A percentile compares a stretch with the other conserved stretches of the same genome.
Conservation (phyloP, 2,888 invertebrate genomes). For the Graphium colonna region DNA sequence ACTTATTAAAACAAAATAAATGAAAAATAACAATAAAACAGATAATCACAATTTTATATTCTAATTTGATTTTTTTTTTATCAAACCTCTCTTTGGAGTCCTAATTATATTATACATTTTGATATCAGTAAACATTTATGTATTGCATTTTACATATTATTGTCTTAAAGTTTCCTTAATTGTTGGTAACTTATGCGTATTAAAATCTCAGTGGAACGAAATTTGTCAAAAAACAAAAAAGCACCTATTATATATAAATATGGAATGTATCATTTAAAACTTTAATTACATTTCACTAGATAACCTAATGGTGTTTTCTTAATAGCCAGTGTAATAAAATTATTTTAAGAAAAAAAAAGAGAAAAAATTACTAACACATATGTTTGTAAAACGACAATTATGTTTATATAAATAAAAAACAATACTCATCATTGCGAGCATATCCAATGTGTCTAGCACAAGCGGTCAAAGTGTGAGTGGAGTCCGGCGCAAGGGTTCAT, state of each 20-base stretch:
- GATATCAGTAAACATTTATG: background rate
- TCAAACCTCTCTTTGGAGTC: constrained; percentile 14
- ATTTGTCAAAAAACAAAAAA: background rate
- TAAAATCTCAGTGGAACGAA: background rate
- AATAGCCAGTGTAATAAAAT: constrained; percentile 21
- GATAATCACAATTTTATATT: background rate
- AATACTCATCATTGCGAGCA: constrained; percentile 79
- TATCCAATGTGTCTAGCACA: constrained; percentile 67
- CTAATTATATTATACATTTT: background rate
- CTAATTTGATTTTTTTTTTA: background rate
- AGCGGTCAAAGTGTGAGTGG: constrained; percentile 58
- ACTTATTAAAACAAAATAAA: background rate
- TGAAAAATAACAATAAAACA: background rate
- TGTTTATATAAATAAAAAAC: constrained; percentile 58
- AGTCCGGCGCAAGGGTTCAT: constrained; percentile 62
- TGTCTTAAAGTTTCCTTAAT: constrained; percentile 16
- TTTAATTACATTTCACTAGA: constrained; percentile 3
- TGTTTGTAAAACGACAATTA: constrained; percentile 30
- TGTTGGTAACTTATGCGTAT: constrained; percentile 16
- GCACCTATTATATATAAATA: constrained; percentile 21
- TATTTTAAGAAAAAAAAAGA: constrained; percentile 31
- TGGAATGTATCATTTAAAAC: constrained; percentile 16
- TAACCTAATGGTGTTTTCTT: background rate
- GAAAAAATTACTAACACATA: constrained; percentile 37
- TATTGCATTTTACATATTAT: constrained; percentile 10